Conservation (phyloP, 1,140 invertebrate species). For the Anoplophora glabripennis region DNA sequence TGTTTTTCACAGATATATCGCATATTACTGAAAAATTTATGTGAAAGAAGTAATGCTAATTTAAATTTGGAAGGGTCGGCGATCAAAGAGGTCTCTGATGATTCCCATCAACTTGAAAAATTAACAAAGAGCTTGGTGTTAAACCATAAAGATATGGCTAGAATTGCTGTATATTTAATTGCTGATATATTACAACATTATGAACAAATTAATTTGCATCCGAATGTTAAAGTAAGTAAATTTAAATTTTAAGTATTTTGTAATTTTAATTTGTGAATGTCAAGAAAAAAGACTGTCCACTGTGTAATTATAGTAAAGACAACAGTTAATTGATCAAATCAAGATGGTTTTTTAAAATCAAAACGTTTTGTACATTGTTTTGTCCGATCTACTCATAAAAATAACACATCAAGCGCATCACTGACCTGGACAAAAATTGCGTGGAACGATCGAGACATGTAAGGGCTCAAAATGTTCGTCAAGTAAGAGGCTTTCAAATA, state of each 20-base stretch:
- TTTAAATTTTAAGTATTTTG: conserved; percentile 8
- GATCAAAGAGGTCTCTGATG: conserved; percentile 33
- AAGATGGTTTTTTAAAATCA: no score
- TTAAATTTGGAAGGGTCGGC: conserved; percentile 9
- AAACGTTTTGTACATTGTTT: no score
- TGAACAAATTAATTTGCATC: conserved; percentile 35
- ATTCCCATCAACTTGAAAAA: conserved; percentile 40
- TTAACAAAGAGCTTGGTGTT: conserved; percentile 36
- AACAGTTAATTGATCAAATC: no score
- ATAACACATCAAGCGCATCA: no score
- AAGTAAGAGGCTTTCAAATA: no score
- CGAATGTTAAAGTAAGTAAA: conserved; percentile 39
- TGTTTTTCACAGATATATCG: conserved; percentile 39
- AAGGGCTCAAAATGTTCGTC: no score
- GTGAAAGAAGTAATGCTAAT: conserved; percentile 30
- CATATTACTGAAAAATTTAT: conserved; percentile 32
- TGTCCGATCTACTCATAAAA: no score
- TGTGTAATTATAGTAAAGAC: no score
- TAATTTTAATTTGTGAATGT: neutral
- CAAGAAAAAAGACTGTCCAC: neutral
- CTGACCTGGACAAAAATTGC: no score
- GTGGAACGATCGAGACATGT: no score
- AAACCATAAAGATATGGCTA: conserved; percentile 37
- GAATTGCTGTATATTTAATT: conserved; percentile 42
- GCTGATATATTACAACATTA: conserved; percentile 42